These are phyloP conservation scores for Nyctalus aviator DNA, from an alignment of 2,797 vertebrate genomes.

Conservation along the genomic window DNA sequence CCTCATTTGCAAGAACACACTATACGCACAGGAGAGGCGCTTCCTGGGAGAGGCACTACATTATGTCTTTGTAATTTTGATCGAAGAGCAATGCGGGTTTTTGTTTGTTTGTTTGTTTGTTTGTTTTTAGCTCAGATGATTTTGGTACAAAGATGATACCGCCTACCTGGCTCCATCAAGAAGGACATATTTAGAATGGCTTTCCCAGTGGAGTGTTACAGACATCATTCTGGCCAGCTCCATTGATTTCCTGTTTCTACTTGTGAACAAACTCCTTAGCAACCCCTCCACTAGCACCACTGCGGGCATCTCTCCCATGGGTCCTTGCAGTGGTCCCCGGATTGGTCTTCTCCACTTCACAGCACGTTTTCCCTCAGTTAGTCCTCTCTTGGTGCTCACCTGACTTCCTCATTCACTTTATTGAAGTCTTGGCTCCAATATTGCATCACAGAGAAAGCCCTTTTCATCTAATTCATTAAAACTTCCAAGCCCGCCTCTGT, in stretches of 20 bases:
- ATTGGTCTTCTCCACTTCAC: background rate
- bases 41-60: background rate
- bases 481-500: background rate
- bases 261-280: background rate
- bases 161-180: background rate
- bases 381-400: background rate
- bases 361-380: background rate
- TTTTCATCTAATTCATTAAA: background rate
- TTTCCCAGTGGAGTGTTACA: background rate
- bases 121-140: constrained; percentile 19
- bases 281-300: background rate
- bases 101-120: too few species aligned
- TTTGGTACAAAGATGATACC: background rate
- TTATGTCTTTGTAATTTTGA: constrained; percentile 26
- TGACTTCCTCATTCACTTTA: background rate
- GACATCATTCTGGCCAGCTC: background rate
- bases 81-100: background rate
- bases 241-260: background rate
- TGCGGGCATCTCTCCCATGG: background rate
- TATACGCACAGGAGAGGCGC: background rate
- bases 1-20: constrained; percentile 6
- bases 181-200: background rate
- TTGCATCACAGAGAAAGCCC: background rate
- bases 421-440: background rate
- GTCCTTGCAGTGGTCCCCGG: background rate